Evolutionary conservation across 2,888 invertebrate genomes (phyloP), one percentile per base, ranked within the genome.

Genomic region (Drosophila emarginata): DNA sequence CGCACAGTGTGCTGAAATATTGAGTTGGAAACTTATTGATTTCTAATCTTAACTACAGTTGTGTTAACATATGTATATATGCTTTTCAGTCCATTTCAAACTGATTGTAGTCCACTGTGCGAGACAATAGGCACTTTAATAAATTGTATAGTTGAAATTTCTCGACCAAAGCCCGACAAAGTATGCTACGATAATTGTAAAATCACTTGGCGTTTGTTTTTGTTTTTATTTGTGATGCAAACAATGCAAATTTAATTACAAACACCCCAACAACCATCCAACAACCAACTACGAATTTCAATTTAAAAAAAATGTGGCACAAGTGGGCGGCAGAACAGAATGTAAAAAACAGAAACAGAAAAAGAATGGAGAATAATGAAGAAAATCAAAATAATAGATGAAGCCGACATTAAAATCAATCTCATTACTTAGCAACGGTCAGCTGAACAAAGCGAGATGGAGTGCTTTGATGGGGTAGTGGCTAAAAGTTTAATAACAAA

Each of bases 361-460:
- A 52, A 37, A 6, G 37, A 45, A 11, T 32, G 32, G 26, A 40
- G 9, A 14, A 54, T 39, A n/a, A 18, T 11, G 61, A 18, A 62
- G 66, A 61, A 68, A 64, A 61, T 63, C 12, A 9, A 60, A 70
- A 66, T 56, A 66, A 64, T 77, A 74, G 67, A 85, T 61, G 53
- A 79, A 58, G 66, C 32, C 39, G 69, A 69, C 68, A 76, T 79
- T 73, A 74, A 85, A 80, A 84, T 88, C 89, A 79, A 87, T 87
- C 78, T 88, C 86, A 84, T 84, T 84, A 89, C 88, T 84, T 87
- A 87, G 83, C 77, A 77, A 85, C 74, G 68, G 73, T 39, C 72
- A 68, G 60, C 70, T 64, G 65, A 66, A 75, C 86, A 81, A 79
- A 80, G 79, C 63, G 67, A 52, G 56, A 53, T 57, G 60, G 61